Base-by-base conservation (phyloP, 1,140 invertebrate genomes). In the Pseudomyrmex pallidus region DNA sequence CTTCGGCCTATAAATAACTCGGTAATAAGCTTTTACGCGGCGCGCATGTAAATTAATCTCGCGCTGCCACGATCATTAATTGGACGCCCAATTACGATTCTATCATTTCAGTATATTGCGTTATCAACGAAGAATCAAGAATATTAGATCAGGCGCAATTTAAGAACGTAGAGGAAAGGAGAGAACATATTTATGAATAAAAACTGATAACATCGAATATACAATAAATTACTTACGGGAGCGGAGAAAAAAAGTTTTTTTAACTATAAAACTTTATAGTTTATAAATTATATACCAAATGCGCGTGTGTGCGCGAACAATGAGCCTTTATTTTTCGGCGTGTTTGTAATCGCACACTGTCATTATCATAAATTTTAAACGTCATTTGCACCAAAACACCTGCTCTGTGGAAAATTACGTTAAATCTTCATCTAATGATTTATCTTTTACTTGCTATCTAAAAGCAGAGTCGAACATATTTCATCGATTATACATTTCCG, bases 1-100 rank as follows among this genome's bases (percentile, higher is more conserved):
- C 85, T 88, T 87, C 82, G 63, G 73, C 74, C 83, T 89, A 87
- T 92, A 91, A 92, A 92, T 93, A 91, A 86, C 67, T 76, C 61
- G 76, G 84, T 92, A 92, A 93, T 91, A 92, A 92, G 90, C 61
- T 91, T 25, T 25, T 35, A 86, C 78, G 85, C 85, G 78, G 59
- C 48, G 80, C 72, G 83, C 87, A 90, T 89, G 15, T 56, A 72
- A 52, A 74, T 61, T 50, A 57, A 20, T 61, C 25, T 25, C 9
- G 20, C 48, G 5, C 50, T 35, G 13, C 15, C 59, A 56, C 54
- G 20, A 9, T 12, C 72, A 64, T 25, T 87, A 74, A 77, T 85
- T 78, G 56, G 61, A 1, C n/a, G 56, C 54, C n/a, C 50, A 76
- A 54, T 76, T 64, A 15, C n/a, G 22, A 64, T 64, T 50, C 17